These are phyloP conservation scores for Plebejus anna DNA, from an alignment of 2,888 invertebrate genomes.

Conservation along the genomic window DNA sequence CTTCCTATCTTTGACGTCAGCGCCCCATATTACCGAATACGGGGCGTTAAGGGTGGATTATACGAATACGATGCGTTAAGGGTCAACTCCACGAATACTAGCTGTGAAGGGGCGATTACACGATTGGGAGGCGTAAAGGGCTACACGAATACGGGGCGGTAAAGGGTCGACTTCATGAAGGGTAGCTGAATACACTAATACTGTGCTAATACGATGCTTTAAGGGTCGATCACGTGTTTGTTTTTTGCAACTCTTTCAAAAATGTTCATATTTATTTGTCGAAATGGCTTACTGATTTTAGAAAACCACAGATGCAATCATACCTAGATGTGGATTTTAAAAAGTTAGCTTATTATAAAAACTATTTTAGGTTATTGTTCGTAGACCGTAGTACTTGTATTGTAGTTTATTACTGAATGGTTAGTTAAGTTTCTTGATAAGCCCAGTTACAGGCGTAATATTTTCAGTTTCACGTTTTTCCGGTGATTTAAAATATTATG, in stretches of 20 bases:
- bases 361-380: not conserved
- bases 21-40: slow-evolving; percentile 38
- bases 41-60: not conserved
- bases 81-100: too few species aligned
- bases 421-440: not conserved
- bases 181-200: too few species aligned
- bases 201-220: too few species aligned
- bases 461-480: not conserved
- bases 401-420: not conserved
- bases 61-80: not conserved
- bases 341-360: not conserved
- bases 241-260: too few species aligned
- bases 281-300: too few species aligned
- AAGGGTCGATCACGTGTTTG: not conserved
- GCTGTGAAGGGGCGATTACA: too few species aligned
- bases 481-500: too few species aligned
- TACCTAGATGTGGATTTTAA: too few species aligned
- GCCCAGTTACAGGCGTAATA: not conserved
- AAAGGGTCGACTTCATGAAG: not conserved
- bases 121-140: too few species aligned
- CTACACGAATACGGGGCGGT: too few species aligned
- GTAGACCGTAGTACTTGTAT: not conserved
- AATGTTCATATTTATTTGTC: too few species aligned
- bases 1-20: slow-evolving; percentile 71
- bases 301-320: too few species aligned